Base-by-base conservation (phyloP, 1,140 invertebrate species). In the Limonius californicus region DNA sequence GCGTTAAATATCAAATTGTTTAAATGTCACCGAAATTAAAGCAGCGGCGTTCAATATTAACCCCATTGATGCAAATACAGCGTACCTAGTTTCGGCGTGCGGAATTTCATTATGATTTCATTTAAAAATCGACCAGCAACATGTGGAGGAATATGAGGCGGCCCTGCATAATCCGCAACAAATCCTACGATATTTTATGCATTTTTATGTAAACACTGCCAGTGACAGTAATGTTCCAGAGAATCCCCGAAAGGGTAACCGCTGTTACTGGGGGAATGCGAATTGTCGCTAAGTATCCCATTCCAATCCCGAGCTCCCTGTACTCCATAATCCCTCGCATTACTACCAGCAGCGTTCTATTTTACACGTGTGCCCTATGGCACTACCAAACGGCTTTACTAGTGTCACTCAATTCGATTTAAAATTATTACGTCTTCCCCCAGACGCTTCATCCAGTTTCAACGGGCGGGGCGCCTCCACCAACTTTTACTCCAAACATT, bases 241-340 rank as follows among this genome's bases (percentile, higher is more conserved):
- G 62, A 55, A 62, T 56, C 65, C 66, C 61, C 27, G 70, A 75
- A 74, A 74, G 73, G 71, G 72, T 74, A 74, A 74, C 70, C 74
- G 62, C 67, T 60, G 53, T 60, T 65, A 68, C 71, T 72, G 66
- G 72, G 72, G 72, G 74, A 75, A 75, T 75, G 72, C 71, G 71
- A 75, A 75, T 75, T 73, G 74, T 73, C 74, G 70, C 74, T 75
- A 75, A 75, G 71, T 75, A 75, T 71, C 60, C 71, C 69, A 71
- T 73, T 74, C 63, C 35, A 30, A 63, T 47, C 59, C n/a, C 67
- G 45, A 58, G 62, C 58, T 16, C 8, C 54, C 59, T 65, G 61
- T 66, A 65, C 65, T 66, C 66, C 61, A 61, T 67, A 75, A 74
- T 71, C 71, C 63, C 23, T 57, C 61, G 58, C 66, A 72, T 75